Evolutionary conservation across 2,113 vertebrate genomes (phyloP).

Genomic region (Glaucomys volans): DNA sequence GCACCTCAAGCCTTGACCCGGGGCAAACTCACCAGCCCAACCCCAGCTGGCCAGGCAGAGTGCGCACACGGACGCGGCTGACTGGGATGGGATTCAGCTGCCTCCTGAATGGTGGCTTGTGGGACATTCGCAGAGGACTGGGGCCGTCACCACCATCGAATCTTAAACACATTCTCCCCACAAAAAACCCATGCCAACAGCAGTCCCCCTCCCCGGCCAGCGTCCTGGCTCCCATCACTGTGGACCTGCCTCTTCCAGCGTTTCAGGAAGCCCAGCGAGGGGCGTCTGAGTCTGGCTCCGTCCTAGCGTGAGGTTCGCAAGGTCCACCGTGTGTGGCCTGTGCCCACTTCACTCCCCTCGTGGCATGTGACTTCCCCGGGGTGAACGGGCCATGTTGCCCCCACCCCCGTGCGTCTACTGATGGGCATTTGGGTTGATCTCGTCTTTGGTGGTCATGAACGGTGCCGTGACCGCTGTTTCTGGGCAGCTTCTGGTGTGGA

Average conservation of each 20-base stretch:
- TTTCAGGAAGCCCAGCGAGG: too few relatives aligned
- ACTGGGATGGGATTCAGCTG: accelerated
- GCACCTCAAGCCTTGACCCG: accelerated
- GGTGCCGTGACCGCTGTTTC: accelerated
- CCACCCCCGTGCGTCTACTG: accelerated
- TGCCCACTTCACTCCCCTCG: accelerated
- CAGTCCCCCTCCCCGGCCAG: background rate
- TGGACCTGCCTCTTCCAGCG: accelerated
- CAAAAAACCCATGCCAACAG: background rate
- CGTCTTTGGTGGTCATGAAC: accelerated
- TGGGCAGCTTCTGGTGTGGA: accelerated
- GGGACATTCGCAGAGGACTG: accelerated
- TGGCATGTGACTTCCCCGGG: accelerated
- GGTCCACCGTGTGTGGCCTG: accelerated
- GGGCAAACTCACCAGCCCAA: accelerated
- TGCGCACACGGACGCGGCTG: accelerated
- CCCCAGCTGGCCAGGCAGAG: background rate
- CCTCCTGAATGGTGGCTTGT: accelerated
- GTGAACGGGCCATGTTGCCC: accelerated
- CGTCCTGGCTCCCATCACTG: background rate
- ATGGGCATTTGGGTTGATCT: accelerated
- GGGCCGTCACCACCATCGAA: accelerated
- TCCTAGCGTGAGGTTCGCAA: accelerated
- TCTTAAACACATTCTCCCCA: background rate
- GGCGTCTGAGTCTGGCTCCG: accelerated